phyloP scores from a whole-genome alignment of 2,888 invertebrate species.

The Epinotia brunnichana region DNA sequence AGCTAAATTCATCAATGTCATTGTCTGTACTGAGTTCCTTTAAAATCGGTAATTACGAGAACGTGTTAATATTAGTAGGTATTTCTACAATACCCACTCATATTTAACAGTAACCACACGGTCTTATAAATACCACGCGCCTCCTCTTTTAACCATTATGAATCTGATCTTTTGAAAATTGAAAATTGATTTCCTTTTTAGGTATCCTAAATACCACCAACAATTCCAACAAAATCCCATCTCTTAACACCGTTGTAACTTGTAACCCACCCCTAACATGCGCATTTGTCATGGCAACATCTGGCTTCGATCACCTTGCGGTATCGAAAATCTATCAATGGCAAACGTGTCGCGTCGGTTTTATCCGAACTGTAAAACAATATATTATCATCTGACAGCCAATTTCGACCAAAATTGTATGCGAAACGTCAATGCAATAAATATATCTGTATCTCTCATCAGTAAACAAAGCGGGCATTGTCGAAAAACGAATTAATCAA shows the following conservation, averaged over 20 bases:
- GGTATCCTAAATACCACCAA: background rate
- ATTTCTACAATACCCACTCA: no score
- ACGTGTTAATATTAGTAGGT: no score
- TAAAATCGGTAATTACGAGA: background rate
- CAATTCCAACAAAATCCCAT: background rate
- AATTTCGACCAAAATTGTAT: conserved; percentile 36
- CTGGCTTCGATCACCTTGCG: conserved; percentile 30
- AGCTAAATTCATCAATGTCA: background rate
- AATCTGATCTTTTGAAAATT: no score
- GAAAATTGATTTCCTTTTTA: background rate
- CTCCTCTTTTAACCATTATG: no score
- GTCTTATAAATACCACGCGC: no score
- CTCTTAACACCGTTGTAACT: background rate
- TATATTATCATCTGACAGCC: conserved; percentile 32
- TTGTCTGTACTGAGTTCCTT: background rate
- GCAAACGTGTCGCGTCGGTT: conserved; percentile 19
- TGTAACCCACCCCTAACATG: background rate
- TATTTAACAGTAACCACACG: no score
- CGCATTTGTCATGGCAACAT: conserved; percentile 28
- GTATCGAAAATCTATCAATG: conserved; percentile 27
- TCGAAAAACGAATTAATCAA: conserved; percentile 73
- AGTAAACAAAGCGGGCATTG: conserved; percentile 52
- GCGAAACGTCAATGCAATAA: conserved; percentile 29
- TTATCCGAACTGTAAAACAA: conserved; percentile 18
- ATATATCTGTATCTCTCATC: conserved; percentile 30